Evolutionary conservation across 2,888 invertebrate species (phyloP).

Genomic region (Ormia ochracea): DNA sequence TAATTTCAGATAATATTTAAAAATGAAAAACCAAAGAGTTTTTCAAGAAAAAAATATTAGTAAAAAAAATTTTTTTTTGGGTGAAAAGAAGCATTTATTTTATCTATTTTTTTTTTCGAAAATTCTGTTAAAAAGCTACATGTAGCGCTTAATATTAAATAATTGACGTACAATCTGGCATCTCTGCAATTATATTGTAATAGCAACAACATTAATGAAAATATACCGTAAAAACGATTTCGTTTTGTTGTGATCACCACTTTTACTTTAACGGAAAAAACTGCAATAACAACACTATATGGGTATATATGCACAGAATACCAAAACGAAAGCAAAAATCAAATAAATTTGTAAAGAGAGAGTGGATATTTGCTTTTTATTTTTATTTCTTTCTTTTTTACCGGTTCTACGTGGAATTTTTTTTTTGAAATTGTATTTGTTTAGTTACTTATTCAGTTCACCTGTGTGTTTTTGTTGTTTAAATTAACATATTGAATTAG

Average conservation of each 20-base stretch:
- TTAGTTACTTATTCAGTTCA: not conserved
- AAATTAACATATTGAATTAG: conserved; percentile 35
- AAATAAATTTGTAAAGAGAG: conserved; percentile 48
- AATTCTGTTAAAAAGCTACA: too few species aligned
- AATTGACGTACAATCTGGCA: conserved; percentile 18
- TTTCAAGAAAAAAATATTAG: too few species aligned
- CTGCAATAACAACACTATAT: conserved; percentile 8
- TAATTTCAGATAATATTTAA: too few species aligned
- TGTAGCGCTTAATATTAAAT: too few species aligned
- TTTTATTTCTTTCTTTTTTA: conserved; percentile 5
- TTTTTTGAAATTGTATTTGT: not conserved
- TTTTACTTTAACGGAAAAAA: conserved; percentile 70
- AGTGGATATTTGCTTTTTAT: conserved; percentile 18
- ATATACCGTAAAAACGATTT: conserved; percentile 31
- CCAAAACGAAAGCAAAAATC: conserved; percentile 32
- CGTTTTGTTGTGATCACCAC: conserved; percentile 63
- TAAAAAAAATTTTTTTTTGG: too few species aligned
- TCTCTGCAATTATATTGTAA: not conserved
- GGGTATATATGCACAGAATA: not conserved
- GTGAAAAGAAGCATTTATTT: too few species aligned
- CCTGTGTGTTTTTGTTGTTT: conserved; percentile 4
- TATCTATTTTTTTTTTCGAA: too few species aligned
- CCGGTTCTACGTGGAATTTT: conserved; percentile 42
- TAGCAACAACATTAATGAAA: conserved; percentile 14
- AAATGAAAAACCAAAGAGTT: too few species aligned